phyloP scores from a whole-genome alignment of 2,113 vertebrate species.

The Zapus hudsonius region DNA sequence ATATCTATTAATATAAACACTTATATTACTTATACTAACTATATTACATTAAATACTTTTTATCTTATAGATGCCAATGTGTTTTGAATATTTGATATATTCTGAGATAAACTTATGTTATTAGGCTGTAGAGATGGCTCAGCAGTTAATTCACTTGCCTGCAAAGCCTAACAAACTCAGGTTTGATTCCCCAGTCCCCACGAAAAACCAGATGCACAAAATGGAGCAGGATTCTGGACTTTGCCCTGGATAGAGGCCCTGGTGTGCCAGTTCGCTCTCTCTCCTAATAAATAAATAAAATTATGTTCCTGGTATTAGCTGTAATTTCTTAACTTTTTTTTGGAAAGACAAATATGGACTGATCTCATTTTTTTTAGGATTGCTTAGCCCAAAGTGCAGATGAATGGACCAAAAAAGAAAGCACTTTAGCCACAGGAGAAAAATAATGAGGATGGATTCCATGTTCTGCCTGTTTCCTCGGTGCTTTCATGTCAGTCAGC shows the following conservation, averaged over 20 bases:
- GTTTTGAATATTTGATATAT: not conserved
- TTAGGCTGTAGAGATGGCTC: no score
- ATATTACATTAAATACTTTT: not conserved
- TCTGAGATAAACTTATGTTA: no score
- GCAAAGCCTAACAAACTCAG: no score
- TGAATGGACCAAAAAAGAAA: constrained; percentile 6
- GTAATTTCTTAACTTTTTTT: not conserved
- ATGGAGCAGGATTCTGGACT: no score
- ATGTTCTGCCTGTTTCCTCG: not conserved
- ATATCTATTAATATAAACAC: no score
- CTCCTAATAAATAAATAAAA: no score
- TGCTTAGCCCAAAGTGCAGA: not conserved
- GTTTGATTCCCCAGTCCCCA: no score
- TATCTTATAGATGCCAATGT: not conserved
- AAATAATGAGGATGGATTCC: not conserved
- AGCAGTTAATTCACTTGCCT: no score
- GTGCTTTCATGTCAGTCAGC: not conserved
- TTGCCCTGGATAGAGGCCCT: no score
- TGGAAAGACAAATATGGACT: not conserved
- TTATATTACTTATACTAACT: no score
- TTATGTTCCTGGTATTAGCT: not conserved
- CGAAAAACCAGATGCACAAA: no score
- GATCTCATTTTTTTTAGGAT: not conserved
- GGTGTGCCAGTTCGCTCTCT: no score
- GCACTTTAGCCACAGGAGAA: not conserved